Evolutionary conservation across 2,888 invertebrate species (phyloP), one percentile per base, ranked within the genome.

Genomic region (Euzophera pinguis): DNA sequence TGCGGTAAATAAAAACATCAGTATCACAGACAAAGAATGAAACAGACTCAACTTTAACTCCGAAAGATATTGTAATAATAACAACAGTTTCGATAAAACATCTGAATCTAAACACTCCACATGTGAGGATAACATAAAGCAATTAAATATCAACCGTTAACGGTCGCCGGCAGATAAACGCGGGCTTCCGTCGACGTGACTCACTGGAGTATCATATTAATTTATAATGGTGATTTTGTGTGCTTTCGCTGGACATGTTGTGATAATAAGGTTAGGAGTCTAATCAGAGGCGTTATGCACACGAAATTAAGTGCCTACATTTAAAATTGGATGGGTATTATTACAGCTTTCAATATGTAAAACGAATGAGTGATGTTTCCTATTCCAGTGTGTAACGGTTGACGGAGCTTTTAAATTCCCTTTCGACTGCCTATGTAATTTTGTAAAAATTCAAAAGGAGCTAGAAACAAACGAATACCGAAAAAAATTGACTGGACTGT

Each of bases 71-170:
- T 1, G n/a, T 22, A 22, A 22, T 22, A 32, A 43, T 13, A 32
- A 14, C 14, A 13, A 29, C 9, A 45, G 14, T 32, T 45, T 43
- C 32, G 45, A n/a, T n/a, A 29, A 45, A 45, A 14, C 14, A 32
- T 13, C 32, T 6, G 32, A 32, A 45, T 32, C 45, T 32, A 32
- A 45, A 45, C 45, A 45, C 10, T 32, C 10, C 29, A 32, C 32
- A 45, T 45, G 34, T 16, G 32, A 14, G 14, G 45, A 45, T 45
- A 45, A 32, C 32, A 14, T 13, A 5, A 9, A 7, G 3, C 16
- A 45, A 45, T 45, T 45, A 45, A 43, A 45, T 45, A 16, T 45
- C 14, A 45, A 32, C 32, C 45, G 45, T 45, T 45, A 45, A 45
- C 45, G 45, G 45, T 45, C 32, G 45, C 13, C 32, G 41, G 41